A percentile compares a stretch with the other conserved stretches of the same genome.
Conservation (phyloP, 2,113 vertebrate species). For the Apodemus speciosus region DNA sequence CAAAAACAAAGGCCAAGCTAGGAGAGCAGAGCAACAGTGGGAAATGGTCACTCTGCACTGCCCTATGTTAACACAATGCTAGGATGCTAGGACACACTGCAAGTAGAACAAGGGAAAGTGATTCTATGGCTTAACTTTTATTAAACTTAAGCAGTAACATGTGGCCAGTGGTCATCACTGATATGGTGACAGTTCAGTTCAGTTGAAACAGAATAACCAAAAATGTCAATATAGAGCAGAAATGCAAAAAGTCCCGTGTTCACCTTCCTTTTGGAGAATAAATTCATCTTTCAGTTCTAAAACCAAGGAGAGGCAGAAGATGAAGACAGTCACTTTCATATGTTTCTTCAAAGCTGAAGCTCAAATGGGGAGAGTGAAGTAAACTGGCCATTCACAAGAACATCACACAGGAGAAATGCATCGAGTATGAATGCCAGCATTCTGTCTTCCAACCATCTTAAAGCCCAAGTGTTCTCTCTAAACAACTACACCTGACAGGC, state of each 20-base stretch:
- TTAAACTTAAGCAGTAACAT: constrained; percentile 20
- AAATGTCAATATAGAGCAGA: background rate
- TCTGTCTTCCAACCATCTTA: constrained; percentile 14
- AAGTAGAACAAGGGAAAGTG: background rate
- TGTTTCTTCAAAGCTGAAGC: constrained; percentile 32
- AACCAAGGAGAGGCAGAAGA: constrained; percentile 16
- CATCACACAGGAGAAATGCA: background rate
- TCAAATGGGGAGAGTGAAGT: constrained; percentile 22
- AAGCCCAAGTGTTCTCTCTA: constrained; percentile 11
- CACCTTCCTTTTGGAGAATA: background rate
- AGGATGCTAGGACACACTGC: background rate
- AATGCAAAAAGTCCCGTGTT: background rate
- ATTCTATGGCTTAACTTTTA: constrained; percentile 51
- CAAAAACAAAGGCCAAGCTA: background rate
- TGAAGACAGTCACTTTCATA: background rate
- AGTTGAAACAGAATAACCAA: constrained; percentile 4
- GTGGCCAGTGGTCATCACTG: background rate
- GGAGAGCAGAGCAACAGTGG: background rate
- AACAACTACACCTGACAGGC: background rate
- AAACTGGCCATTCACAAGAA: background rate
- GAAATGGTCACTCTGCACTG: background rate
- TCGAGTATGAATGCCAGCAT: background rate
- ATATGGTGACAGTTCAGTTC: background rate
- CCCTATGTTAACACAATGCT: background rate
- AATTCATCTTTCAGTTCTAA: constrained; percentile 35